These are phyloP conservation scores for Sebastes hubbsi DNA, from an alignment of 2,797 vertebrate species.

Conservation along the genomic window DNA sequence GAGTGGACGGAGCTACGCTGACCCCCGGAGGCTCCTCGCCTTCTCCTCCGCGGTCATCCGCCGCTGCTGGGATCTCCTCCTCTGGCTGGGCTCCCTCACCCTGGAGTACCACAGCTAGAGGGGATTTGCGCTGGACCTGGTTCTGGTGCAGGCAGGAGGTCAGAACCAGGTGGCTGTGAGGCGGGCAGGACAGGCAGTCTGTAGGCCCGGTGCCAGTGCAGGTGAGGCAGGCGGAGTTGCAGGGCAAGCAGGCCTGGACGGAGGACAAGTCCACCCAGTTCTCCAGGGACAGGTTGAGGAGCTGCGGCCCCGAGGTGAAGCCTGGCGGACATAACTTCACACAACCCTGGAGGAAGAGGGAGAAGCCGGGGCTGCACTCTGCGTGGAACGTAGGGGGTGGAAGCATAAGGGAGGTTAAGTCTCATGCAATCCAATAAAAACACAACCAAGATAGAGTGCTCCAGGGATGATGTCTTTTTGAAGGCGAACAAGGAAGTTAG, in stretches of 20 bases:
- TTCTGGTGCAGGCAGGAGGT: constrained; percentile 85
- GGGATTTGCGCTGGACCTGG: constrained; percentile 86
- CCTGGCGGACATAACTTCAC: constrained; percentile 90
- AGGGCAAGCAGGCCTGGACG: constrained; percentile 89
- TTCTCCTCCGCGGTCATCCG: background rate
- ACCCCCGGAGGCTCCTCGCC: constrained; percentile 36
- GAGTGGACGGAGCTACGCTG: constrained; percentile 57
- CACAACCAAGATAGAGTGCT: background rate
- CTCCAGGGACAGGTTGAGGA: constrained; percentile 88
- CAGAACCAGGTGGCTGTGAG: constrained; percentile 85
- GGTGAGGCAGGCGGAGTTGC: constrained; percentile 89
- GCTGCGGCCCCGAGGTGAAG: constrained; percentile 83
- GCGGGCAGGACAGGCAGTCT: constrained; percentile 91
- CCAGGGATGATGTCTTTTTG: too few species aligned
- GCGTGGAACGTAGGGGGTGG: background rate
- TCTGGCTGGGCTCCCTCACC: constrained; percentile 37
- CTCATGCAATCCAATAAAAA: background rate
- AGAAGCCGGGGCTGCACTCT: constrained; percentile 95
- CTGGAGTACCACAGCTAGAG: constrained; percentile 67
- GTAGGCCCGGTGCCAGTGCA: constrained; percentile 83
- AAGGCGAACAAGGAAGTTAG: too few species aligned
- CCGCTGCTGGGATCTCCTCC: constrained; percentile 18
- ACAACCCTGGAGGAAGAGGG: constrained; percentile 93
- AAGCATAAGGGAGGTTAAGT: background rate
- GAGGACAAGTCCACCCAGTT: constrained; percentile 89